Percentiles rank a stretch among this genome's conserved stretches.
Conservation (phyloP, 2,113 vertebrate species). For the Amazona vittata region DNA sequence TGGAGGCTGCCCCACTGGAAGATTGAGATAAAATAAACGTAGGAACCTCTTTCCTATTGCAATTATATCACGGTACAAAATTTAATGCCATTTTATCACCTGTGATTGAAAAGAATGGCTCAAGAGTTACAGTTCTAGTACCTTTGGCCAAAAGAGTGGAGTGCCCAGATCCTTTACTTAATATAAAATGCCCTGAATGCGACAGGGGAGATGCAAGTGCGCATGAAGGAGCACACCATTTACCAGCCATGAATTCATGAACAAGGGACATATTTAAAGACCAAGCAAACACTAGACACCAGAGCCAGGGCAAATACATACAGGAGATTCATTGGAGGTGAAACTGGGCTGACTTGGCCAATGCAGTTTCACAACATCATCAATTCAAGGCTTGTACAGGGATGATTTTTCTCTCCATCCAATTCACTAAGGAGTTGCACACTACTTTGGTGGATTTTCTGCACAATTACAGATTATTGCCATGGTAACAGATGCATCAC, state of each 20-base stretch:
- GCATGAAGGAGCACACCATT: neutral
- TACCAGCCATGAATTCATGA: neutral
- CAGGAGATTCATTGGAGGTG: neutral
- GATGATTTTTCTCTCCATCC: slow-evolving; percentile 73
- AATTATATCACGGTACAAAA: neutral
- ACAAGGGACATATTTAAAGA: neutral
- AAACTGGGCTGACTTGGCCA: slow-evolving; percentile 42
- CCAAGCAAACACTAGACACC: neutral
- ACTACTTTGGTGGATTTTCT: slow-evolving; percentile 81
- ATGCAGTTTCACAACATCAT: slow-evolving; percentile 55
- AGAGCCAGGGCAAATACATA: neutral
- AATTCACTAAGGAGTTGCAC: slow-evolving; percentile 80
- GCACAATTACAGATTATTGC: slow-evolving; percentile 85
- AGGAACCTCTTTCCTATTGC: neutral
- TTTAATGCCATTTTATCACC: neutral
- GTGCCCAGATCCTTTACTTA: neutral
- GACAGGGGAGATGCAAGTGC: neutral
- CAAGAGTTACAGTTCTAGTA: neutral
- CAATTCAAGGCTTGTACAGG: slow-evolving; percentile 60
- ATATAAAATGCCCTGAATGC: neutral
- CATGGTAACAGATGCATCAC: slow-evolving; percentile 79
- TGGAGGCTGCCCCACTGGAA: neutral
- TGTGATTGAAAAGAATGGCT: neutral
- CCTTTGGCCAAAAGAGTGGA: neutral
- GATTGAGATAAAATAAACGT: neutral